Base-by-base conservation (phyloP, 2,888 invertebrate genomes). In the Margaritifera margaritifera region DNA sequence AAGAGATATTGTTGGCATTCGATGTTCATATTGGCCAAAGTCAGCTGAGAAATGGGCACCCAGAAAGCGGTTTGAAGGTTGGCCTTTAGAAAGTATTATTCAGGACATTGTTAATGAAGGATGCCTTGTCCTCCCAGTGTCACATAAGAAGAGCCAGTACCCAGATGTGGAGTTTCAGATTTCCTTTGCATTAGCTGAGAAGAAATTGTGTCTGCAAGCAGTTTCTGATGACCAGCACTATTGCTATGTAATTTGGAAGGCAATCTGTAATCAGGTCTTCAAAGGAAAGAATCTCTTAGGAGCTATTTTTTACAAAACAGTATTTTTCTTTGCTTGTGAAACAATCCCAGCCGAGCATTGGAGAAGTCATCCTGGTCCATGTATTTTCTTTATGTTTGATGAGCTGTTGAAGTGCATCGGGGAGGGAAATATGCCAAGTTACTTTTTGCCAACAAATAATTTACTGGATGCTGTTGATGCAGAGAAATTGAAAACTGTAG, bases 261-360 rank as follows among this genome's bases (percentile, higher is more conserved):
- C 70, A 20, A 52, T 80, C 2, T 71, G 76, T 22, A 59, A 31
- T 27, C 73, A 76, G 31, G 66, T 64, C 4, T 27, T 27, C n/a
- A 52, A 57, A 20, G 57, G 62, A 22, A 27, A 56, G 2, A 60
- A 61, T 55, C 73, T 72, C 56, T 55, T 77, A 6, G 50, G 20
- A n/a, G 31, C 62, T 2, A 62, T 52, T 15, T 66, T 57, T 22
- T 25, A 66, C 8, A 75, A 73, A 56, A 70, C 63, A 8, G 62
- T 76, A 0, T 80, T 80, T 63, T 71, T 80, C 31, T 77, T 75
- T 55, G 69, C 74, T 0, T 80, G 80, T 71, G 80, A 80, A 68
- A 65, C 69, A 64, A 60, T 77, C 6, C 77, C 78, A 20, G 25
- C 31, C 1, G 69, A 69, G 20, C 57, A 51, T 22, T 79, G 79